Base-by-base conservation (phyloP, 2,888 invertebrate genomes). In the Leucania comma region DNA sequence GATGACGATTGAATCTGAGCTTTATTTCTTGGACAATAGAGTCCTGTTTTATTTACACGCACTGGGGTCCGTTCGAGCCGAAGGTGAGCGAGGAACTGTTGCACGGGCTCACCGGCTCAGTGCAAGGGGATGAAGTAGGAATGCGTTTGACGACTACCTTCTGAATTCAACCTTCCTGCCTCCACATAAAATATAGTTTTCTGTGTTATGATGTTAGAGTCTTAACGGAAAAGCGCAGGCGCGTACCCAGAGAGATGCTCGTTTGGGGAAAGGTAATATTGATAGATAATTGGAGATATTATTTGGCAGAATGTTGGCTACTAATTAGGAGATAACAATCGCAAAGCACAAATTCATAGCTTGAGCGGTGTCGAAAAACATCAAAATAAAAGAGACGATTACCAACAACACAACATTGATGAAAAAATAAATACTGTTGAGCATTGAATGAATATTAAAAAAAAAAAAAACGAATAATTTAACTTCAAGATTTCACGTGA, bases 201-300 rank as follows among this genome's bases (percentile, higher is more conserved):
- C 48, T 32, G 48, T 56, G 32, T 20, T 38, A n/a, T 14, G 32
- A 32, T 60, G 78, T 56, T 10, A 69, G 68, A 72, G 62, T 59
- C 53, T 50, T 14, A 51, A 24, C 26, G 12, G 12, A 4, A 78
- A 14, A 46, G 61, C 78, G 78, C 78, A 78, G 12, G 73, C 73
- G 73, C 66, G 68, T 26, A 38, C n/a, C 5, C 4, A 14, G 20
- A n/a, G 35, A 14, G 26, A 53, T 22, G 29, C 10, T 12, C 32
- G 3, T 24, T n/a, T n/a, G 0, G 17, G n/a, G 9, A 26, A 17
- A 54, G 17, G 4, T 24, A 17, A 50, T 29, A 54, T 72, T 65
- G 14, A 42, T 35, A 35, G 32, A 56, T 12, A 32, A 35, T 56
- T 56, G 32, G 12, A 56, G 35, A 22, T 35, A n/a, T 51, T 50